Conservation (phyloP, 2,797 vertebrate genomes). For the Hephaestus fuliginosus region DNA sequence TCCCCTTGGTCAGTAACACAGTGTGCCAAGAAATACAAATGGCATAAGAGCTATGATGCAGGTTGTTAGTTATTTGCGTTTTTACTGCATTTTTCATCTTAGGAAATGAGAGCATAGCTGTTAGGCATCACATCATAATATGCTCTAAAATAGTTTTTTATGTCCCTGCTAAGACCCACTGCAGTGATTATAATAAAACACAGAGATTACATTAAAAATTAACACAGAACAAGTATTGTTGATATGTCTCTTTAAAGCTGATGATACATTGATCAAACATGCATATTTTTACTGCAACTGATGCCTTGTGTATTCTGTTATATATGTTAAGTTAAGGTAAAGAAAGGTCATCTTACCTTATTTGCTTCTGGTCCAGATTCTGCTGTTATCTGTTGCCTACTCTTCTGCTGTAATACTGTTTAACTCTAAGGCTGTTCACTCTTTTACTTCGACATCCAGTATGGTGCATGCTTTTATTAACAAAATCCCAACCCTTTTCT, state of each 20-base stretch:
- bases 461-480: conserved; percentile 71
- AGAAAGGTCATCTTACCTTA: conserved; percentile 65
- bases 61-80: background rate
- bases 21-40: background rate
- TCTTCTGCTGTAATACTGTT: background rate
- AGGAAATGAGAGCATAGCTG: background rate
- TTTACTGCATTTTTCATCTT: background rate
- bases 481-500: conserved; percentile 72
- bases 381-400: background rate
- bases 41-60: background rate
- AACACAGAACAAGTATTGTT: background rate
- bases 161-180: background rate
- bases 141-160: background rate
- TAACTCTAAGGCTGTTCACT: conserved; percentile 13
- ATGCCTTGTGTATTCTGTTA: background rate
- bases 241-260: background rate
- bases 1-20: background rate
- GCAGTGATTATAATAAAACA: background rate
- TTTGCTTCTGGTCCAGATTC: conserved; percentile 35
- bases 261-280: background rate
- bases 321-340: background rate
- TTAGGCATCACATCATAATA: background rate
- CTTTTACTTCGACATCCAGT: conserved; percentile 27
- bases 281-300: background rate
- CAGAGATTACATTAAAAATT: background rate